Percentiles rank a stretch among this genome's conserved stretches.
Conservation (phyloP, 2,797 vertebrate species). For the Sebastes aleutianus region DNA sequence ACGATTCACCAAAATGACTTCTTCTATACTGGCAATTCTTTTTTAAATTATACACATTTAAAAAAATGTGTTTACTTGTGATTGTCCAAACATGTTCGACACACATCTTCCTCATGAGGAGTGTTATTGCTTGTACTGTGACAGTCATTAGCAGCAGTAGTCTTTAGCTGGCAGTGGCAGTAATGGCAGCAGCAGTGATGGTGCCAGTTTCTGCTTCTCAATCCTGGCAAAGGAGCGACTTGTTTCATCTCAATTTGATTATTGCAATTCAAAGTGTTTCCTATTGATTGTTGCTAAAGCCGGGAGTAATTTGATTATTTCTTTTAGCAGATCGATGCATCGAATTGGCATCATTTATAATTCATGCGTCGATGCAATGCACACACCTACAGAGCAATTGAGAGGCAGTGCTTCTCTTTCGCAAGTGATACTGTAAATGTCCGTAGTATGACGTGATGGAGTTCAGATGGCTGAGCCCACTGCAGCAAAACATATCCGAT, state of each 20-base stretch:
- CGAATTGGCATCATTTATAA: conserved; percentile 39
- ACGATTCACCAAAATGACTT: background rate
- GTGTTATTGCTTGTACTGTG: background rate
- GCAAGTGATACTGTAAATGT: conserved; percentile 16
- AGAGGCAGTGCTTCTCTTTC: background rate
- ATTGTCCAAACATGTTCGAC: background rate
- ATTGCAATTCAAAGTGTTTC: conserved; percentile 31
- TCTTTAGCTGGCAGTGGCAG: background rate
- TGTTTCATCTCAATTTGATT: conserved; percentile 39
- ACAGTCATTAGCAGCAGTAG: conserved; percentile 4
- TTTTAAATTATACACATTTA: background rate
- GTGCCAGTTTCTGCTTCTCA: conserved; percentile 31
- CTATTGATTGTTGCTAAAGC: conserved; percentile 4
- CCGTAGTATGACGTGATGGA: conserved; percentile 1
- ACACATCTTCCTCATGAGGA: background rate
- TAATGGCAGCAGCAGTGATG: conserved; percentile 1
- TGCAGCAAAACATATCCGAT: conserved; percentile 31
- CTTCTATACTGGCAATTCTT: background rate
- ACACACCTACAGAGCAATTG: conserved; percentile 1
- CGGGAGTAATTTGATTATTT: conserved; percentile 25
- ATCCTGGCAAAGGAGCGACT: conserved; percentile 12
- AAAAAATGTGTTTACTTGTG: background rate
- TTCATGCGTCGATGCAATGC: background rate
- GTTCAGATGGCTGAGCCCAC: conserved; percentile 13
- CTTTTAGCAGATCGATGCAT: conserved; percentile 25